A percentile compares a stretch with the other conserved stretches of the same genome.
These are phyloP conservation scores for Miniopterus natalensis DNA, from an alignment of 2,113 vertebrate genomes.

Conservation along the genomic window DNA sequence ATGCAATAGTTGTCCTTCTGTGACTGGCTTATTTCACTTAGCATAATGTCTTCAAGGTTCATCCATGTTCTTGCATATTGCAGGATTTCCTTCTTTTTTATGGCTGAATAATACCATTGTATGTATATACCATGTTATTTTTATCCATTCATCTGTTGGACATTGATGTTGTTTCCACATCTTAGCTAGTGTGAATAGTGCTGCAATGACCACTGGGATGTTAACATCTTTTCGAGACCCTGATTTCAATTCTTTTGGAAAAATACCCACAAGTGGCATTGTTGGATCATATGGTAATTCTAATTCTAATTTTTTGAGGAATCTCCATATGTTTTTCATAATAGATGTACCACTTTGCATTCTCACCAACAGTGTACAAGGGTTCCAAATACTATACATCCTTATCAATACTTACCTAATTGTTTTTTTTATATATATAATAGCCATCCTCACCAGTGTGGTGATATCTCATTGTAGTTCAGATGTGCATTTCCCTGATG, in stretches of 20 bases:
- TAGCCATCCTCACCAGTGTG: not conserved
- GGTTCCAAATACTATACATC: not conserved
- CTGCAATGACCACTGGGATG: not conserved
- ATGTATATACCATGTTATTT: not conserved
- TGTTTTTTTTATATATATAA: not conserved
- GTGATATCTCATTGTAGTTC: not conserved
- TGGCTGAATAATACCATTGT: not conserved
- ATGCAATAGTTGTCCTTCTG: not conserved
- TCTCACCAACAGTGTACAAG: not conserved
- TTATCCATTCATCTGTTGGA: not conserved
- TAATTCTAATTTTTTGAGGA: not conserved
- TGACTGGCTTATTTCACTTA: constrained; percentile 4
- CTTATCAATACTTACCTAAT: not conserved
- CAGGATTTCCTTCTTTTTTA: not conserved
- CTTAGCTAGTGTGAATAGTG: not conserved
- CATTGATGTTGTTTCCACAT: not conserved
- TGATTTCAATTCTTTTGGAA: not conserved
- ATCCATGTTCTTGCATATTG: not conserved
- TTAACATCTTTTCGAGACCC: not conserved
- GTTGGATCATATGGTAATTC: not conserved
- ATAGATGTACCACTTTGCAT: not conserved
- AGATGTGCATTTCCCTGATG: not conserved
- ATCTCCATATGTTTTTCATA: not conserved
- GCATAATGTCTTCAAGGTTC: constrained; percentile 20
- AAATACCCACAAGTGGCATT: not conserved